phyloP scores from a whole-genome alignment of 2,888 invertebrate genomes.

The Anaspis maculata region DNA sequence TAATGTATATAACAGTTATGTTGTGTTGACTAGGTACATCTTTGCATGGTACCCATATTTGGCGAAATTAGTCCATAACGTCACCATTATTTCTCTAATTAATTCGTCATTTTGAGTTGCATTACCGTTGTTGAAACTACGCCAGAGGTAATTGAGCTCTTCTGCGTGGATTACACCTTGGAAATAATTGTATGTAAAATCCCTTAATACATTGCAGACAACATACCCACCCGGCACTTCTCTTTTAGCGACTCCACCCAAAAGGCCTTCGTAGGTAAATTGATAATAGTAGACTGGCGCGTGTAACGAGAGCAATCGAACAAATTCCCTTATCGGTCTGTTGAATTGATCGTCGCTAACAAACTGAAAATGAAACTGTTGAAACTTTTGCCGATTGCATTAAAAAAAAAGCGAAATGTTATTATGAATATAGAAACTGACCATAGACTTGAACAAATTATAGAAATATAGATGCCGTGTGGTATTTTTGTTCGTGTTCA shows the following conservation, averaged over 20 bases:
- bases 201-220: too few relatives aligned
- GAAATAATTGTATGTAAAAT: not conserved
- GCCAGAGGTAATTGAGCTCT: slow-evolving; percentile 20
- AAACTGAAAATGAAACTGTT: slow-evolving; percentile 43
- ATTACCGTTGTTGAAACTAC: slow-evolving; percentile 9
- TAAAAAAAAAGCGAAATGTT: slow-evolving; percentile 1
- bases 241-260: slow-evolving; percentile 14
- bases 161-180: slow-evolving; percentile 20
- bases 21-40: too few relatives aligned
- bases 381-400: too few relatives aligned
- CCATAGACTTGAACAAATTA: too few relatives aligned
- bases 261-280: slow-evolving; percentile 24
- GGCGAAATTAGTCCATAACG: slow-evolving; percentile 28
- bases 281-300: slow-evolving; percentile 23
- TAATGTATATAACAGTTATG: too few relatives aligned
- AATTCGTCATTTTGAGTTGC: slow-evolving; percentile 13
- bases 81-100: slow-evolving; percentile 18
- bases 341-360: slow-evolving; percentile 39
- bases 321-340: slow-evolving; percentile 36
- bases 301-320: slow-evolving; percentile 42
- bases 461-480: too few relatives aligned
- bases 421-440: too few relatives aligned
- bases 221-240: not conserved
- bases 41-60: slow-evolving; percentile 21
- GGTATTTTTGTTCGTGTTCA: too few relatives aligned